Evolutionary conservation across 2,113 vertebrate genomes (phyloP), one percentile per base, ranked within the genome.

Genomic region (Sinosuthora webbiana): DNA sequence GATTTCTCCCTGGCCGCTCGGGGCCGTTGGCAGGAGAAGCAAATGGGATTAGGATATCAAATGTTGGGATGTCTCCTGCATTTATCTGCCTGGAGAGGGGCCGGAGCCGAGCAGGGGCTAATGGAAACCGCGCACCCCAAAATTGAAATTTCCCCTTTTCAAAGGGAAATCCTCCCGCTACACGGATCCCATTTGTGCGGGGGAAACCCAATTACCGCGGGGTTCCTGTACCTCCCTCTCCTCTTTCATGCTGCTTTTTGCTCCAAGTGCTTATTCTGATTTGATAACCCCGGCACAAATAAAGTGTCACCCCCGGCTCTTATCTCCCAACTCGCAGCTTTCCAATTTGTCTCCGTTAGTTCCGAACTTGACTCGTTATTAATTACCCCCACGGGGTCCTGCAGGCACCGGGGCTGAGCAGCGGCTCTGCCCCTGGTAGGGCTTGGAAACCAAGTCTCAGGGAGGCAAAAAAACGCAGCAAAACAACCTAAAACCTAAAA

Each of bases 321-420:
- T 95, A 95, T 95, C 95, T 82, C 86, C 91, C 74, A 74, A 71
- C 90, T 75, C 80, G 21, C 93, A 96, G 95, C 84, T 96, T 92
- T 94, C 89, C 93, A 52, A 68, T 93, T 97, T 78, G 94, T 63
- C 82, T 23, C 89, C 7, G 24, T 42, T 45, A 90, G 87, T 76
- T 44, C 67, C 53, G 78, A 74, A 93, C 68, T 93, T 69, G 88
- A 56, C 63, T 93, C 53, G 22, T 60, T 59, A 33, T 93, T 92
- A 90, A 96, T 95, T 93, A 90, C 75, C 70, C 31, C 78, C 67
- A 21, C 5, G 42, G 79, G 79, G 75, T 91, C 83, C 78, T 64
- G 10, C 57, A 22, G 83, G 89, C 70, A 13, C 52, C 10, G 41
- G 85, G 73, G 59, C 64, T 33, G 14, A 63, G 84, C 83, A 31